Percentiles rank a stretch among this genome's conserved stretches.
phyloP scores from a whole-genome alignment of 64 coral and sea anemone genomes.

The Actinia tenebrosa region DNA sequence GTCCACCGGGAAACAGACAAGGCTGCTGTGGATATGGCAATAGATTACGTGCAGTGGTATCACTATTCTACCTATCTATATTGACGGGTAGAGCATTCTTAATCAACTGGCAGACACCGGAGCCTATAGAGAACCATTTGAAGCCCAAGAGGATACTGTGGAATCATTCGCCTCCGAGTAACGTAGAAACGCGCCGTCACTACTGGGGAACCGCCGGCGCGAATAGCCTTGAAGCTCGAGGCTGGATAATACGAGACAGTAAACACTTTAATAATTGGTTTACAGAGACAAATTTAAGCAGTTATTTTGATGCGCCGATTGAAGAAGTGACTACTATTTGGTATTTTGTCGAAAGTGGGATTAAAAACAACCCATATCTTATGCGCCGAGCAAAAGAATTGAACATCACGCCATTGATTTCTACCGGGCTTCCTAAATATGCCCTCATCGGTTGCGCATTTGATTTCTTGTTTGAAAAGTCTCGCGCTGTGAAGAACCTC shows the following conservation, averaged over 20 bases:
- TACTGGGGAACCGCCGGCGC: slow-evolving; percentile 54
- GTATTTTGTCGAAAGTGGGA: slow-evolving; percentile 79
- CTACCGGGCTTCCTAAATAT: slow-evolving; percentile 41
- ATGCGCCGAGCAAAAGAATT: too few relatives aligned
- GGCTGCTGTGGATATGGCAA: too few relatives aligned
- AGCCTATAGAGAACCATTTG: slow-evolving; percentile 56
- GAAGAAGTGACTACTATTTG: slow-evolving; percentile 79
- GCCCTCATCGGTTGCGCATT: slow-evolving; percentile 78
- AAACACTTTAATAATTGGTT: slow-evolving; percentile 68
- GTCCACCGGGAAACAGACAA: slow-evolving; percentile 33
- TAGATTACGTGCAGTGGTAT: slow-evolving; percentile 56
- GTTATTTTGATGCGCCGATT: slow-evolving; percentile 59
- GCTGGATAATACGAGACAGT: slow-evolving; percentile 48
- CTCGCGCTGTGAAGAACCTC: slow-evolving; percentile 25
- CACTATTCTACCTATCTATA: slow-evolving; percentile 48
- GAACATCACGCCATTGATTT: slow-evolving; percentile 54
- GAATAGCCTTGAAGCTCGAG: slow-evolving; percentile 29
- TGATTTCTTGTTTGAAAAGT: slow-evolving; percentile 71
- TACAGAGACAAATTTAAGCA: slow-evolving; percentile 45
- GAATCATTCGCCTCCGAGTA: slow-evolving; percentile 33
- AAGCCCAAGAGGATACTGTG: slow-evolving; percentile 41
- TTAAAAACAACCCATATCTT: slow-evolving; percentile 51
- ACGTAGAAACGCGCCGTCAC: slow-evolving; percentile 26
- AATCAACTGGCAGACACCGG: slow-evolving; percentile 58
- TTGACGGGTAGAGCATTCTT: slow-evolving; percentile 52